Conservation (phyloP, 2,797 vertebrate genomes). For the Bradypus variegatus region DNA sequence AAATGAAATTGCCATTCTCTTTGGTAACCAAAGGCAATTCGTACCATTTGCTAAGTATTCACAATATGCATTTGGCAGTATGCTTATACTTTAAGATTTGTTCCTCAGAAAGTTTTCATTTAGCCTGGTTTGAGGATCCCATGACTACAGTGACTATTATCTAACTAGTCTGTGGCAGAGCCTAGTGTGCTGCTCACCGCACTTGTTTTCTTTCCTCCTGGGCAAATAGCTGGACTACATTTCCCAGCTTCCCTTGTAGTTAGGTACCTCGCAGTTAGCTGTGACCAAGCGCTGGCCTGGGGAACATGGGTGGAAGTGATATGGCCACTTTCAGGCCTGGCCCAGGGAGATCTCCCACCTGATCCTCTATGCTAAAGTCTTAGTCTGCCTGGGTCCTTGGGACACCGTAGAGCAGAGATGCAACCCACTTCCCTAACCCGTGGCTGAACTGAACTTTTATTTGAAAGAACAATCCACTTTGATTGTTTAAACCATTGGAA, state of each 20-base stretch:
- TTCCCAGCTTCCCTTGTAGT: constrained; percentile 8
- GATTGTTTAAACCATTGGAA: constrained; percentile 38
- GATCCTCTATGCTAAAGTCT: not conserved
- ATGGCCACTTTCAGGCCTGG: constrained; percentile 1
- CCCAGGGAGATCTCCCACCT: not conserved
- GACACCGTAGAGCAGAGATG: not conserved
- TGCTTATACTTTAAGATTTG: constrained; percentile 25
- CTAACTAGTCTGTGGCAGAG: constrained; percentile 15
- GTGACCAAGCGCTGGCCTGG: not conserved
- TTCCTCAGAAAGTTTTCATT: constrained; percentile 15
- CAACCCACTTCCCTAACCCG: not conserved
- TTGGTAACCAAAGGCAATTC: constrained; percentile 40
- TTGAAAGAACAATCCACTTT: constrained; percentile 28
- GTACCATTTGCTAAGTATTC: constrained; percentile 26
- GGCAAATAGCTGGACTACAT: not conserved
- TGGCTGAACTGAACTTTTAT: not conserved
- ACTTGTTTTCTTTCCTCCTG: constrained; percentile 3
- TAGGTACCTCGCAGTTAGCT: not conserved
- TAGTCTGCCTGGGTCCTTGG: not conserved
- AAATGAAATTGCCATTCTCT: constrained; percentile 31
- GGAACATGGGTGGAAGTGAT: not conserved
- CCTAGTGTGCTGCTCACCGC: not conserved
- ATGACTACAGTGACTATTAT: not conserved
- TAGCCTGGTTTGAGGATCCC: constrained; percentile 13
- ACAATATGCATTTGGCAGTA: constrained; percentile 19